Evolutionary conservation across 2,888 invertebrate species (phyloP).

Genomic region (Chydorus sphaericus): DNA sequence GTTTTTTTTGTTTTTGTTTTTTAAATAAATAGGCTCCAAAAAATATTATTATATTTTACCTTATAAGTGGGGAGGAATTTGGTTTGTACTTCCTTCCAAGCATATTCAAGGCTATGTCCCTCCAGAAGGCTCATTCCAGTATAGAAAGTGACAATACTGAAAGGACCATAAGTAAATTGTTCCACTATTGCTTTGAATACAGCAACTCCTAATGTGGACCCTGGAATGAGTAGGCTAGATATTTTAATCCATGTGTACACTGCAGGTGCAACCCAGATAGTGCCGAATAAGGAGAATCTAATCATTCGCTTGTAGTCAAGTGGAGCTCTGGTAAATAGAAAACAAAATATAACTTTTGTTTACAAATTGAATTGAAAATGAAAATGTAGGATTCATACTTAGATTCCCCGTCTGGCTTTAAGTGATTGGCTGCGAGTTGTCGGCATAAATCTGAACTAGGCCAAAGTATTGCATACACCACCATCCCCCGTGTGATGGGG

Average conservation of each 20-base stretch:
- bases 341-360: too few relatives aligned
- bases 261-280: slow-evolving; percentile 64
- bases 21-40: neutral
- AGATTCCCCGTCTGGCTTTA: too few relatives aligned
- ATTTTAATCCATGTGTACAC: slow-evolving; percentile 63
- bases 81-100: slow-evolving; percentile 47
- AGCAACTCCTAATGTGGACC: slow-evolving; percentile 48
- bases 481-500: slow-evolving; percentile 39
- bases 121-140: slow-evolving; percentile 60
- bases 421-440: slow-evolving; percentile 40
- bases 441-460: slow-evolving; percentile 56
- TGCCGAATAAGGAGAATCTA: slow-evolving; percentile 63
- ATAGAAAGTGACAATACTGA: slow-evolving; percentile 60
- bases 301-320: slow-evolving; percentile 38
- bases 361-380: too few relatives aligned
- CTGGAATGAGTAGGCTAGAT: slow-evolving; percentile 61
- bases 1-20: slow-evolving; percentile 10
- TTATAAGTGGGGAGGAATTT: slow-evolving; percentile 62
- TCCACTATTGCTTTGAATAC: slow-evolving; percentile 60
- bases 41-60: slow-evolving; percentile 30
- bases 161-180: slow-evolving; percentile 57
- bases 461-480: slow-evolving; percentile 45
- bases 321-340: too few relatives aligned
- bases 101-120: slow-evolving; percentile 46
- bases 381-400: too few relatives aligned